Evolutionary conservation across 2,113 vertebrate genomes (phyloP), one percentile per base, ranked within the genome.

Genomic region (Corvus moneduloides): DNA sequence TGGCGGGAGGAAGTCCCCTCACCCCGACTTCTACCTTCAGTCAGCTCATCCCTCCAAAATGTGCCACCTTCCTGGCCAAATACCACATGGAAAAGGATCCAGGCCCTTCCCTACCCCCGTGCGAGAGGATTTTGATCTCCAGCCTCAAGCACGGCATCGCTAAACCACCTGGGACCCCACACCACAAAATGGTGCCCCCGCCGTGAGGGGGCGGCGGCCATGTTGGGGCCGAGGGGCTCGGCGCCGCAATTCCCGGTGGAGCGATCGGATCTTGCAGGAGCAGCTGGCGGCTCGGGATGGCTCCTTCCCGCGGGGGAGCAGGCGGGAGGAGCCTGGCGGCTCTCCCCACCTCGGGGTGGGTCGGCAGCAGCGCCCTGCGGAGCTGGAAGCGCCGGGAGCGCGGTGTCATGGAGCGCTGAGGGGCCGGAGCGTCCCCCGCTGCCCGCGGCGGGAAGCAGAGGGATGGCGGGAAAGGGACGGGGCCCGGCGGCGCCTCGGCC

Each of bases 101-200:
- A 39, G 10, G 4, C n/a, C 6, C 5, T 52, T 14, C 16, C 28
- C 11, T 28, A 7, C 4, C 1, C 3, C 6, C 0, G 0, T 14
- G 17, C 2, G 16, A 83, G 28, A 41, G 15, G 10, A 32, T 46
- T 89, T 82, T 59, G 30, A 3, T 23, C 23, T 35, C 13, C 22
- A 13, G 4, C 2, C 21, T 46, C 33, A 16, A 54, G 4, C 32
- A 10, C 4, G 2, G 8, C 33, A 30, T 2, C 22, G 3, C 33
- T 12, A 26, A 71, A 30, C 24, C 62, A 7, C 59, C 23, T 3
- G 16, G 12, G 7, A 0, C 23, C 5, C 1, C 6, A 8, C 1
- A 0, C 8, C n/a, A 6, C 77, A 59, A 67, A 6, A 81, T 22
- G 4, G 44, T 1, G 26, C 37, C 41, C 37, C 0, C 2, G 1